Conservation (phyloP, 2,888 invertebrate genomes). For the Synergus laeviventris region DNA sequence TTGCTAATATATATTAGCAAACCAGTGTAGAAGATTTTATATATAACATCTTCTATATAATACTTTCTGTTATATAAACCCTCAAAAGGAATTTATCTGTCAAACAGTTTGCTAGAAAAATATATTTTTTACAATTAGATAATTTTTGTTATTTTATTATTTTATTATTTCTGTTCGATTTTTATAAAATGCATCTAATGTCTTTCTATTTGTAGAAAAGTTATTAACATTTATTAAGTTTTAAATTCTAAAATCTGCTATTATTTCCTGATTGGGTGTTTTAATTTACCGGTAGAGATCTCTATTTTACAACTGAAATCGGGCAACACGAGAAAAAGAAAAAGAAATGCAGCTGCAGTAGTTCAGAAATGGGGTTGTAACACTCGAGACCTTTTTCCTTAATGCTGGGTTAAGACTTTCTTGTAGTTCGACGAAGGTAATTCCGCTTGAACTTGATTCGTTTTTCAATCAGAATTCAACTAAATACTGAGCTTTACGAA, state of each 20-base stretch:
- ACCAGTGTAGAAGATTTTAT: no score
- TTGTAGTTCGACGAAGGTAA: slow-evolving; percentile 42
- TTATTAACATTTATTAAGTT: background rate
- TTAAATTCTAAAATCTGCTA: background rate
- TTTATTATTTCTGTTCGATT: no score
- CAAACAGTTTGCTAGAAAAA: no score
- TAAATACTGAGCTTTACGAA: slow-evolving; percentile 23
- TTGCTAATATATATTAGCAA: background rate
- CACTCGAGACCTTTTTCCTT: slow-evolving; percentile 36
- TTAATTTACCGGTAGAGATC: background rate
- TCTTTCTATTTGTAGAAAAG: no score
- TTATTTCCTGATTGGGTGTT: background rate
- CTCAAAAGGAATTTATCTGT: no score
- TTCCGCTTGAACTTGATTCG: slow-evolving; percentile 42
- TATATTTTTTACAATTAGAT: no score
- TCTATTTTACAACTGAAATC: background rate
- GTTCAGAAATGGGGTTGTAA: slow-evolving; percentile 33
- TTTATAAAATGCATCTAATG: no score
- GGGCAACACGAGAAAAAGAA: slow-evolving; percentile 2
- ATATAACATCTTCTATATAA: no score
- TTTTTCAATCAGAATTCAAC: slow-evolving; percentile 45
- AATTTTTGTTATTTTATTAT: no score
- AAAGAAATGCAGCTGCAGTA: slow-evolving; percentile 2
- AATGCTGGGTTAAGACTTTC: slow-evolving; percentile 43
- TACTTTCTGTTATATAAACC: no score